phyloP scores from a whole-genome alignment of 2,888 invertebrate genomes.

The Tigriopus californicus region DNA sequence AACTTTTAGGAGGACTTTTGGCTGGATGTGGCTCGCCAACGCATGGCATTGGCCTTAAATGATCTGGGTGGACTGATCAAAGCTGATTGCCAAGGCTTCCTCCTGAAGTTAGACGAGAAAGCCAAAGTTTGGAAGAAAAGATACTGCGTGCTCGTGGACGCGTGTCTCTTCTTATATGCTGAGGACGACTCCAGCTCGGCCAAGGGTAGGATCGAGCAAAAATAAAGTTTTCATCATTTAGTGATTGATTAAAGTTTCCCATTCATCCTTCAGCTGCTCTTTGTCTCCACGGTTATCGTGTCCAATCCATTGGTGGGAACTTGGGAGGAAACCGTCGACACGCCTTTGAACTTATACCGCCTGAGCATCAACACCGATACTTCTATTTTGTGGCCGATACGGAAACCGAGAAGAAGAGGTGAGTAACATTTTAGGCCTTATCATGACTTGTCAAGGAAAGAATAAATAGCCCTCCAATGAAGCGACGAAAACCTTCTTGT shows the following conservation, averaged over 20 bases:
- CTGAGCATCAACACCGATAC: conserved; percentile 63
- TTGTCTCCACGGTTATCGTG: conserved; percentile 79
- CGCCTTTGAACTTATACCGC: conserved; percentile 75
- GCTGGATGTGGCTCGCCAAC: conserved; percentile 54
- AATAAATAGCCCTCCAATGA: too few species aligned
- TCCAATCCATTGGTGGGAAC: conserved; percentile 48
- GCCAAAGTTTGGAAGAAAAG: conserved; percentile 69
- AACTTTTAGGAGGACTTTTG: conserved; percentile 38
- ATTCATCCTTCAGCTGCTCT: conserved; percentile 48
- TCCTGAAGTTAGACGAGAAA: conserved; percentile 52
- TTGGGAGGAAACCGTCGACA: conserved; percentile 65
- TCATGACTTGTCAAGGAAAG: too few species aligned
- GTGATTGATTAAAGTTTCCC: neutral
- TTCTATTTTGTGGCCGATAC: conserved; percentile 84
- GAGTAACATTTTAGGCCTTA: too few species aligned
- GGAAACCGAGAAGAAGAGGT: conserved; percentile 88
- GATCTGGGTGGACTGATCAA: conserved; percentile 39
- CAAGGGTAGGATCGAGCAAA: conserved; percentile 41
- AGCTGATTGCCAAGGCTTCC: conserved; percentile 82
- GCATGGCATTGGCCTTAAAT: conserved; percentile 58
- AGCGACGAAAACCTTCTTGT: too few species aligned
- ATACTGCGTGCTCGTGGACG: conserved; percentile 86
- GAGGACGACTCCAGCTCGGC: conserved; percentile 70
- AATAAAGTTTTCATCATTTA: neutral
- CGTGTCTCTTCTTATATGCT: conserved; percentile 79